Evolutionary conservation across 2,888 invertebrate species (phyloP).

Genomic region (Limnephilus marmoratus): DNA sequence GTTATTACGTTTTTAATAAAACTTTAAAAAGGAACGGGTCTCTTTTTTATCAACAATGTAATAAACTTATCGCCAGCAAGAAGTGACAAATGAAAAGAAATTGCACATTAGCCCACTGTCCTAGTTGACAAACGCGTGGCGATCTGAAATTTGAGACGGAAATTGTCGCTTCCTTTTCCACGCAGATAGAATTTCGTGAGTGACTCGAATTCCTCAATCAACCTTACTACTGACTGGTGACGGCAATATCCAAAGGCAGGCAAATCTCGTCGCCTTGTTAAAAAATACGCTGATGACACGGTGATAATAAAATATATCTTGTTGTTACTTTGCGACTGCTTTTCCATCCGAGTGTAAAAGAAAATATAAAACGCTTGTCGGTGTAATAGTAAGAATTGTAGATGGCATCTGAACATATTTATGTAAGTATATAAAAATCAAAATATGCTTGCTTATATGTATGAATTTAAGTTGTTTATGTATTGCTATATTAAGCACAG

Average conservation of each 20-base stretch:
- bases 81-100: neutral
- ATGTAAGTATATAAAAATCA: no score
- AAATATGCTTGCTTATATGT: no score
- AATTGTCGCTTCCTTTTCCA: slow-evolving; percentile 42
- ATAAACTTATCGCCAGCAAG: neutral
- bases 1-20: no score
- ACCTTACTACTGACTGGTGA: neutral
- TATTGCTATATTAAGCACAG: no score
- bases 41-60: neutral
- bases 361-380: no score
- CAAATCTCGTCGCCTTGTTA: neutral
- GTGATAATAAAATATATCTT: neutral
- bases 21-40: neutral
- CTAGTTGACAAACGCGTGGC: neutral
- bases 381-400: neutral
- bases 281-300: neutral
- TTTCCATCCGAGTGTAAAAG: neutral
- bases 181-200: slow-evolving; percentile 22
- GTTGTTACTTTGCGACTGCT: neutral
- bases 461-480: no score
- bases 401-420: neutral
- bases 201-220: slow-evolving; percentile 19
- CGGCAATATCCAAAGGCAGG: neutral
- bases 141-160: slow-evolving; percentile 23
- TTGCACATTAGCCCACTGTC: neutral